Percentiles rank a stretch among this genome's conserved stretches.
Evolutionary conservation across 2,888 invertebrate genomes (phyloP).

Genomic region (Dryadula phaetusa): DNA sequence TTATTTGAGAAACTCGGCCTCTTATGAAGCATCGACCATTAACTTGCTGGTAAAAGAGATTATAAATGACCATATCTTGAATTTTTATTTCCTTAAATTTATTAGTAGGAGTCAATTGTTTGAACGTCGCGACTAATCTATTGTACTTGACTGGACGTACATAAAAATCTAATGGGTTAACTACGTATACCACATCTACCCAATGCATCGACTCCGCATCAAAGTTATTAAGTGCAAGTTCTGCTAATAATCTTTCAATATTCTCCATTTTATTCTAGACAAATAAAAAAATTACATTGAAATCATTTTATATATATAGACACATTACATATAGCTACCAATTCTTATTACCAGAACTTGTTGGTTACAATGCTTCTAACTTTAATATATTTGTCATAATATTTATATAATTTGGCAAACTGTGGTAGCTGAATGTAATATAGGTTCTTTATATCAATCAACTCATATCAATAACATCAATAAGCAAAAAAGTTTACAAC

Average conservation of each 20-base stretch:
- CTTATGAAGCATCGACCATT: conserved; percentile 28
- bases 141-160: conserved; percentile 45
- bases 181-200: conserved; percentile 51
- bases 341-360: not conserved
- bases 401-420: not conserved
- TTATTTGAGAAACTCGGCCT: conserved; percentile 40
- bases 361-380: not conserved
- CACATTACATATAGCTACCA: conserved; percentile 23
- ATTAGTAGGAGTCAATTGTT: conserved; percentile 16
- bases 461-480: conserved; percentile 16
- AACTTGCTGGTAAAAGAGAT: conserved; percentile 6
- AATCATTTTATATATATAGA: not conserved
- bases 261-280: conserved; percentile 35
- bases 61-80: conserved; percentile 33
- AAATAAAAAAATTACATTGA: conserved; percentile 18
- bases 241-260: conserved; percentile 28
- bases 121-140: conserved; percentile 3
- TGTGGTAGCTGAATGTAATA: conserved; percentile 23
- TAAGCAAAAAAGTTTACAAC: conserved; percentile 13
- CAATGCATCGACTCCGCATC: conserved; percentile 39
- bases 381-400: not conserved
- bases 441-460: conserved; percentile 9
- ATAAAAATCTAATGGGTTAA: conserved; percentile 50
- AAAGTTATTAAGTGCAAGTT: conserved; percentile 29
- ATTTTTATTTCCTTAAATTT: conserved; percentile 10